These are phyloP conservation scores for Penaeus chinensis DNA, from an alignment of 1,140 invertebrate species.

Conservation along the genomic window DNA sequence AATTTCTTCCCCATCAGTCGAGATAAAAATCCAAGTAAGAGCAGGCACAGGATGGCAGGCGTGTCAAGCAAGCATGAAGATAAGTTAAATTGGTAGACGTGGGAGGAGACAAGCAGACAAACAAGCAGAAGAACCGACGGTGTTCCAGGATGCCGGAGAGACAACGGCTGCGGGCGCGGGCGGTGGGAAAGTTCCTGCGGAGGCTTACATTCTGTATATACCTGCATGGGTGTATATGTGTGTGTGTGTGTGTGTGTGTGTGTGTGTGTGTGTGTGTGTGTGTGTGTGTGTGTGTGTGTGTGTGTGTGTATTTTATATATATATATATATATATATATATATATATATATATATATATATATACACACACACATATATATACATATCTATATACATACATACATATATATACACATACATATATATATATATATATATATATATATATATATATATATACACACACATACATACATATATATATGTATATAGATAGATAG, in stretches of 20 bases:
- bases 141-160: too few species aligned
- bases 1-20: too few species aligned
- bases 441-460: constrained; percentile 20
- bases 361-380: background rate
- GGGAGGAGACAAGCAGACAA: too few species aligned
- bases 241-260: background rate
- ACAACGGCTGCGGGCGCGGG: too few species aligned
- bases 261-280: background rate
- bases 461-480: background rate
- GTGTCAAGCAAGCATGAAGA: too few species aligned
- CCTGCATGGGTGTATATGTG: background rate
- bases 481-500: background rate
- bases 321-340: constrained; percentile 9
- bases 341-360: constrained; percentile 9
- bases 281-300: too few species aligned
- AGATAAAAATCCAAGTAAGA: too few species aligned
- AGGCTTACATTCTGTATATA: background rate
- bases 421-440: constrained; percentile 9
- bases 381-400: background rate
- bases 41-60: too few species aligned
- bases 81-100: too few species aligned
- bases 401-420: background rate
- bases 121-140: too few species aligned
- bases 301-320: background rate
- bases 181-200: too few species aligned